Evolutionary conservation across 2,797 vertebrate species (phyloP), one percentile per base, ranked within the genome.

Genomic region (Emydoidea blandingii): DNA sequence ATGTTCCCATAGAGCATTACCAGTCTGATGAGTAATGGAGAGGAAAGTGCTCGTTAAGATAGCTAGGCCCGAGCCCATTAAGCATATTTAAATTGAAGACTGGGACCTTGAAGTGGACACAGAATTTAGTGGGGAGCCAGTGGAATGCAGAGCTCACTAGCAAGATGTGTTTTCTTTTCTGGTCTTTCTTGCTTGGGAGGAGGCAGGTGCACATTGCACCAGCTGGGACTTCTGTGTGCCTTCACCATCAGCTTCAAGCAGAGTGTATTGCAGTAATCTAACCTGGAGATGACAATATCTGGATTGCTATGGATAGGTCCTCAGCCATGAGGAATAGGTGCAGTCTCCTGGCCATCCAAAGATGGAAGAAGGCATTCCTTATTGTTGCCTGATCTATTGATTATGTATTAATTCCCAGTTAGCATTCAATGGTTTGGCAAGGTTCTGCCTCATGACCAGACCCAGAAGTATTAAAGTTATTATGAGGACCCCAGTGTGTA

Each of bases 11-110:
- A 76, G 21, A 90, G 41, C 34, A 81, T 78, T 93, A 16, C 37
- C 44, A 52, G 27, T 52, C 10, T 94, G 78, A 92, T 52, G 90
- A 16, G 16, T 84, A 93, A 86, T 82, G 86, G 91, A 86, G 89
- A 88, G 83, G 93, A 96, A 94, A 86, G 29, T 91, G 85, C 23
- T 79, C 53, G 86, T 92, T 85, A 86, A 95, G 87, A 94, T 83
- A 96, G 89, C 76, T 82, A 2, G 34, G 37, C 84, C 65, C 89
- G 68, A 88, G n/a, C 15, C 74, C 12, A 83, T 1, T 0, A 8
- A 91, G 47, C 88, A 34, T 76, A 83, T 89, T 62, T 96, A 94
- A 94, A 96, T 86, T 81, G 93, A 93, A n/a, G 31, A 34, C 31
- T 65, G 34, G 62, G 62, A 65, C 31, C 31, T 65, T 65, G 62